These are phyloP conservation scores for Pempheris klunzingeri DNA, from an alignment of 2,797 vertebrate genomes.

Conservation along the genomic window DNA sequence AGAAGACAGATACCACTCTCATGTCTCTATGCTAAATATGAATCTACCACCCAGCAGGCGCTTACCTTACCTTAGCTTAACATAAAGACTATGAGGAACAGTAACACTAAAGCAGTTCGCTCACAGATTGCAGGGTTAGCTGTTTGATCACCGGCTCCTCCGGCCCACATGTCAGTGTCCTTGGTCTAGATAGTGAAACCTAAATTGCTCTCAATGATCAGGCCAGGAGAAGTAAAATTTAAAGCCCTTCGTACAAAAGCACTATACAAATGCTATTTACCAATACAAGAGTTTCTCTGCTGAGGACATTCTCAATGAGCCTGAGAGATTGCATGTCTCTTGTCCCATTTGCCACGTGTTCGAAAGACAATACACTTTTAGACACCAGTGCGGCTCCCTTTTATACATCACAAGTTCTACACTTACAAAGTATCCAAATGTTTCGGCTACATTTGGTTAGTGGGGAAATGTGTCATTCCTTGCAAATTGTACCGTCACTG, in stretches of 20 bases:
- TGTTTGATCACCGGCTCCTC: background rate
- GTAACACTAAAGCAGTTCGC: too few relatives aligned
- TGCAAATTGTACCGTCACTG: conserved; percentile 34
- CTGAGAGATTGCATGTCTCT: background rate
- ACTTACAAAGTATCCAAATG: conserved; percentile 7
- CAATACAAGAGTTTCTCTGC: background rate
- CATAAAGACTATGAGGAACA: background rate
- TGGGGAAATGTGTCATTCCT: conserved; percentile 40
- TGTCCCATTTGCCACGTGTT: background rate
- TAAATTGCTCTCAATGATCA: background rate
- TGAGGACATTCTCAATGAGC: background rate
- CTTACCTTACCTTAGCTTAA: conserved; percentile 1
- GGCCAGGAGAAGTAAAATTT: background rate
- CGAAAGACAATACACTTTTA: background rate
- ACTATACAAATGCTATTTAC: background rate
- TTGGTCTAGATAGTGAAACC: background rate
- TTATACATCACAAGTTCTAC: conserved; percentile 1
- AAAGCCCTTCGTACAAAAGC: background rate
- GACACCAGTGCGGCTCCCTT: background rate
- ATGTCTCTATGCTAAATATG: background rate
- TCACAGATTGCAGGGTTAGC: background rate
- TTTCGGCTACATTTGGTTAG: conserved; percentile 26
- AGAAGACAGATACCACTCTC: background rate
- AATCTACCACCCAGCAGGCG: background rate
- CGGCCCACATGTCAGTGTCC: background rate